phyloP scores from a whole-genome alignment of 2,113 vertebrate genomes.

The Ancistrus triradiatus region DNA sequence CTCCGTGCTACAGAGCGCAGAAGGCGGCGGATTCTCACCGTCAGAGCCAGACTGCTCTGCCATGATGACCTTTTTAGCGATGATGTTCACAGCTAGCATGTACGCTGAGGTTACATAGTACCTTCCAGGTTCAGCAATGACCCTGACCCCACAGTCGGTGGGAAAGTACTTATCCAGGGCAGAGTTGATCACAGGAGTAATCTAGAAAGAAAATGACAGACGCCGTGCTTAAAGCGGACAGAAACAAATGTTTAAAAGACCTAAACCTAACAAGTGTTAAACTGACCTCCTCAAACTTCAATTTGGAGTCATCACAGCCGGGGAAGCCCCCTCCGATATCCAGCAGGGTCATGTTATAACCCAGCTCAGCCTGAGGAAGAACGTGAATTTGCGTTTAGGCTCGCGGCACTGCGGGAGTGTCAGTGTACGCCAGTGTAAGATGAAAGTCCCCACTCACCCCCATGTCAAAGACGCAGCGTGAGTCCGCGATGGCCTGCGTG shows the following conservation, averaged over 20 bases:
- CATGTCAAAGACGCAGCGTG: conserved; percentile 92
- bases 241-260: background rate
- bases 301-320: conserved; percentile 88
- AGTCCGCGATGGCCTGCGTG: conserved; percentile 86
- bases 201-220: conserved; percentile 58
- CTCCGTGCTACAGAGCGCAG: background rate
- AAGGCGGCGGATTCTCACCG: background rate
- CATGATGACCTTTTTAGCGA: conserved; percentile 90
- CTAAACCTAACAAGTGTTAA: rapidly evolving
- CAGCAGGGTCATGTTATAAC: conserved; percentile 87
- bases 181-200: conserved; percentile 84
- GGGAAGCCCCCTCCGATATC: conserved; percentile 97
- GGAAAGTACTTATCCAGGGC: conserved; percentile 95
- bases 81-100: conserved; percentile 91
- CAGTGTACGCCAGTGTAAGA: background rate
- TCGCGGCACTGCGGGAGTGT: background rate
- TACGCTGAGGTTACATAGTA: conserved; percentile 95
- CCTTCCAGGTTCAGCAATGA: conserved; percentile 93
- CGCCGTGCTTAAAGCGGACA: background rate
- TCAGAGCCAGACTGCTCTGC: conserved; percentile 69
- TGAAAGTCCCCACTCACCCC: conserved; percentile 73
- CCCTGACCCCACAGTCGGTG: conserved; percentile 72
- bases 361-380: conserved; percentile 76
- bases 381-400: background rate
- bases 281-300: conserved; percentile 95